These are phyloP conservation scores for Lepus timidus DNA, from an alignment of 2,113 vertebrate genomes.

Conservation along the genomic window DNA sequence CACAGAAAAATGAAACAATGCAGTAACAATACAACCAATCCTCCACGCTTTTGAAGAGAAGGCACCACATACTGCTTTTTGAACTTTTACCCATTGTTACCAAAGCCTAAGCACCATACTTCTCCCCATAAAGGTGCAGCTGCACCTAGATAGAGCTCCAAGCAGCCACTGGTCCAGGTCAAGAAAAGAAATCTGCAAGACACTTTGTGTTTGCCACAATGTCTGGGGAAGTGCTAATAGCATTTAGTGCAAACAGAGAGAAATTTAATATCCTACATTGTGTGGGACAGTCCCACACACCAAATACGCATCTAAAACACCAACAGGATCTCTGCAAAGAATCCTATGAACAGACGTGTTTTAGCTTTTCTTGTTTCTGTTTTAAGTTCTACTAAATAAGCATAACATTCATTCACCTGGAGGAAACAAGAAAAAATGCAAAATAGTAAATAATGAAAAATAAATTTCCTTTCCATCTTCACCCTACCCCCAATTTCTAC, in stretches of 20 bases:
- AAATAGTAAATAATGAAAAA: not conserved
- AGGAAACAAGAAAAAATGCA: constrained; percentile 1
- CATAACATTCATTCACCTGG: not conserved
- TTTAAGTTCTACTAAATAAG: constrained; percentile 1
- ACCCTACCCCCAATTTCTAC: not conserved
- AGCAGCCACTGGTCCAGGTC: not conserved
- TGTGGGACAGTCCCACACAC: not conserved
- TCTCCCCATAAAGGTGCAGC: not conserved
- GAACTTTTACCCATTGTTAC: not conserved
- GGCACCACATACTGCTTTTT: not conserved
- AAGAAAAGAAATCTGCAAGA: not conserved
- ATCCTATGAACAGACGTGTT: not conserved
- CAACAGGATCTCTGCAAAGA: constrained; percentile 3
- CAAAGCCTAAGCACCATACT: not conserved
- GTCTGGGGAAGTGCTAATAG: not conserved
- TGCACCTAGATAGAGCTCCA: not conserved
- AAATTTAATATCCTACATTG: not conserved
- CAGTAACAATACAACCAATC: not conserved
- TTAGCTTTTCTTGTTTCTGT: not conserved
- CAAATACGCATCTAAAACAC: not conserved
- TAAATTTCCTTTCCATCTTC: not conserved
- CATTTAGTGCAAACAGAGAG: constrained; percentile 23
- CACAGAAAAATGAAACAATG: constrained; percentile 18
- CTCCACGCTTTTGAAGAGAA: not conserved
- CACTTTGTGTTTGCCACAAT: not conserved